These are phyloP conservation scores for Cotesia vestalis DNA, from an alignment of 1,140 invertebrate species.

Conservation along the genomic window DNA sequence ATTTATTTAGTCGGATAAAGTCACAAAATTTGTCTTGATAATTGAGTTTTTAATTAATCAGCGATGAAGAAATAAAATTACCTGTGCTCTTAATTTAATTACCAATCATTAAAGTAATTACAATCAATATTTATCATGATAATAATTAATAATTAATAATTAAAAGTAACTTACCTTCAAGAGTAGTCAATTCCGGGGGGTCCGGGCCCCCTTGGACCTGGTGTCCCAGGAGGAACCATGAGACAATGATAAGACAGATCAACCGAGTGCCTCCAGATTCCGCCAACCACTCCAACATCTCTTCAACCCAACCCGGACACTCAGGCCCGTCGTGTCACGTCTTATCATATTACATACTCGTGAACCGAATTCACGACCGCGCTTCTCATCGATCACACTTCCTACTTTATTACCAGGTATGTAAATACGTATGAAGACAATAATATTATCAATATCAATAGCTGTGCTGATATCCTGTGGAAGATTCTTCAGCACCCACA, in stretches of 20 bases:
- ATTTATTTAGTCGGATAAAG: too few relatives aligned
- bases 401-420: conserved; percentile 7
- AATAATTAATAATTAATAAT: not conserved
- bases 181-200: conserved; percentile 46
- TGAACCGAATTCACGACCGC: conserved; percentile 28
- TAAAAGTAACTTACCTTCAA: conserved; percentile 45
- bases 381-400: conserved; percentile 38
- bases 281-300: conserved; percentile 38
- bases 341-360: conserved; percentile 42
- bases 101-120: not conserved
- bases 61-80: too few relatives aligned
- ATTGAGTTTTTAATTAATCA: too few relatives aligned
- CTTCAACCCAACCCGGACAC: conserved; percentile 36
- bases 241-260: conserved; percentile 41
- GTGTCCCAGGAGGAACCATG: conserved; percentile 45
- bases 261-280: conserved; percentile 40
- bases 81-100: not conserved
- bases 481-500: not conserved
- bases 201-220: conserved; percentile 49
- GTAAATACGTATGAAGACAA: too few relatives aligned
- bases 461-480: not conserved
- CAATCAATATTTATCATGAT: not conserved
- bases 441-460: not conserved
- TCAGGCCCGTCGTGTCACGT: conserved; percentile 33
- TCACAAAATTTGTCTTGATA: too few relatives aligned